Base-by-base conservation (phyloP, 2,888 invertebrate species). In the Mystacides longicornis region DNA sequence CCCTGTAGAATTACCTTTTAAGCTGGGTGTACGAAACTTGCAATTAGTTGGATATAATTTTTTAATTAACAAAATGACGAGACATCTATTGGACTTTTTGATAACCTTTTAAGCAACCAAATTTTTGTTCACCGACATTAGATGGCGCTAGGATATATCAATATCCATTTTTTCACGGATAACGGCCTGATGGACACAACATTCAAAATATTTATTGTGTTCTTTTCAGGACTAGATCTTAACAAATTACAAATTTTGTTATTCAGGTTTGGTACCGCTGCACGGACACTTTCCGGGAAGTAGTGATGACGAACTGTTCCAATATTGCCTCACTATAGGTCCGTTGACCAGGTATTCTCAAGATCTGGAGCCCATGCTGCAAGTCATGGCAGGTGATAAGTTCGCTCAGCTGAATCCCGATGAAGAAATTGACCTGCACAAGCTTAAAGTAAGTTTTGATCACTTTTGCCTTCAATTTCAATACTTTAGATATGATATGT, bases 281-380 rank as follows among this genome's bases (percentile, higher is more conserved):
- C 71, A 70, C 1, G 85, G 85, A 0, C 86, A 86, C 68, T 79
- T 78, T 60, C 87, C 87, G 0, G 68, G 69, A 1, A 66, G 75
- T 1, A 64, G 67, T 1, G 81, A 82, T 62, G 81, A 82, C 62
- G 45, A 51, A 18, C 64, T 69, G 3, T 81, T 80, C 65, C 62
- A 68, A 0, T 69, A 73, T 49, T 80, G 75, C 65, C 68, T 86
- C 21, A 75, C 78, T 0, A 65, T 84, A 33, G 87, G 87, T 0
- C 94, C 94, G 1, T 81, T 95, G 75, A 77, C 86, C 22, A 79
- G 93, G n/a, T 85, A 82, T 65, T 86, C 87, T 0, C 80, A 78
- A 21, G 95, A 95, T 73, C 73, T 96, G 20, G 69, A 76, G 1
- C 75, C 87, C 1, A 71, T 89, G 57, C 68, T 88, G 63, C 76